Conservation (phyloP, 2,888 invertebrate genomes). For the Macrophya alboannulata region DNA sequence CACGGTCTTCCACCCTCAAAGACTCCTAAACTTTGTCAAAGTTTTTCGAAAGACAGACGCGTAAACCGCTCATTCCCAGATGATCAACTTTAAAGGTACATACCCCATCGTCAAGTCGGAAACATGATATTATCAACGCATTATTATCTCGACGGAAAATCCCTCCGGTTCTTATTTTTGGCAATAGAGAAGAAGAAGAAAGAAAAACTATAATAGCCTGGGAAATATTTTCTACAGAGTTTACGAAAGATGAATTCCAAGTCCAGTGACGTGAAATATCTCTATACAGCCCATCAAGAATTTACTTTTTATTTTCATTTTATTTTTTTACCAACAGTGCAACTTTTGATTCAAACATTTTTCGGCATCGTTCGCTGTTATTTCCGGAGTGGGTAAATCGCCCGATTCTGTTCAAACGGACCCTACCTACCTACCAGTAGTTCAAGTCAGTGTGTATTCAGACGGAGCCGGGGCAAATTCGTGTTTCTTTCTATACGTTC, state of each 20-base stretch:
- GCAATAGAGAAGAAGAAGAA: neutral
- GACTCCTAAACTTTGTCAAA: conserved; percentile 13
- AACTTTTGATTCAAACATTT: conserved; percentile 52
- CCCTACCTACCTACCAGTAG: neutral
- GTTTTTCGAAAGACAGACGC: neutral
- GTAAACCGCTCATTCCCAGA: neutral
- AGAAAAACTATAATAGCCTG: neutral
- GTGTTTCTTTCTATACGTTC: conserved; percentile 14
- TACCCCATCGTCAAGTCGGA: neutral
- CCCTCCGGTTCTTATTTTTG: neutral
- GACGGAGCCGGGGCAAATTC: neutral
- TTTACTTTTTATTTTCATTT: no score
- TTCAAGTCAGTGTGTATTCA: conserved; percentile 41
- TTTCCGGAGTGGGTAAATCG: conserved; percentile 23
- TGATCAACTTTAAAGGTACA: neutral
- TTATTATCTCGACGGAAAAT: neutral
- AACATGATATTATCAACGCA: neutral
- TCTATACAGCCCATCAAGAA: neutral
- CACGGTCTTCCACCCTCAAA: conserved; percentile 17
- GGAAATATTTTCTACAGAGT: neutral
- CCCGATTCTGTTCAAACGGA: conserved; percentile 41
- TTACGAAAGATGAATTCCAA: neutral
- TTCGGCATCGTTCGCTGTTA: conserved; percentile 58
- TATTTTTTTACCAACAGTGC: neutral
- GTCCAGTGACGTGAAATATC: neutral